A percentile compares a stretch with the other conserved stretches of the same genome.
Conservation (phyloP, 1,140 invertebrate genomes). For the Meloidogyne exigua region DNA sequence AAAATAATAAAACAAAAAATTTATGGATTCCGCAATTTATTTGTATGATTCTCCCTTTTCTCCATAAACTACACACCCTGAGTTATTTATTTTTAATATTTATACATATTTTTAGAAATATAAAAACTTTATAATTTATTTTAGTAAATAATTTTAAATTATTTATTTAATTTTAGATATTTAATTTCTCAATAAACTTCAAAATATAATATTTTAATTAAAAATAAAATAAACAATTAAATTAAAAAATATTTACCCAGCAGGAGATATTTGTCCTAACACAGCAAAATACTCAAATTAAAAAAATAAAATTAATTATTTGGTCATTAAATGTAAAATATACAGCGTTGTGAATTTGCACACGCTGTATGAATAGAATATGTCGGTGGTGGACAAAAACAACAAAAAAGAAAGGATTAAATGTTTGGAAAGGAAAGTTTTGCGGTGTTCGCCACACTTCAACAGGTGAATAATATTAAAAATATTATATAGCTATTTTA, state of each 20-base stretch:
- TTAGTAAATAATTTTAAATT: not conserved
- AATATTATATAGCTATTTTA: not conserved
- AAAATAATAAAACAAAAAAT: not conserved
- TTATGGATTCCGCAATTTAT: not conserved
- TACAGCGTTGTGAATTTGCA: slow-evolving; percentile 3
- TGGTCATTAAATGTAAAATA: not conserved
- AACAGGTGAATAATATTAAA: not conserved
- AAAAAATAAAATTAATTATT: not conserved
- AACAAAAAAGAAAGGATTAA: not conserved
- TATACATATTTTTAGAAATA: not conserved
- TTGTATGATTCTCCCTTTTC: not conserved
- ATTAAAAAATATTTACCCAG: not conserved
- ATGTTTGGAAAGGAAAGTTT: not conserved
- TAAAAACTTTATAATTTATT: not conserved
- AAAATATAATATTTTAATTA: not conserved
- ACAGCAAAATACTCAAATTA: not conserved
- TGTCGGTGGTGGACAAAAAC: not conserved
- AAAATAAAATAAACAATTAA: not conserved
- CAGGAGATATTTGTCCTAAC: not conserved
- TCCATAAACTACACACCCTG: not conserved
- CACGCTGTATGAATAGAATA: not conserved
- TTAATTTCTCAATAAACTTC: not conserved
- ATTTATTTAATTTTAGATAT: not conserved
- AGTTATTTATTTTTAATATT: not conserved
- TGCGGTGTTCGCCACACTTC: not conserved